These are phyloP conservation scores for Apamea anceps DNA, from an alignment of 2,888 invertebrate species.

Conservation along the genomic window DNA sequence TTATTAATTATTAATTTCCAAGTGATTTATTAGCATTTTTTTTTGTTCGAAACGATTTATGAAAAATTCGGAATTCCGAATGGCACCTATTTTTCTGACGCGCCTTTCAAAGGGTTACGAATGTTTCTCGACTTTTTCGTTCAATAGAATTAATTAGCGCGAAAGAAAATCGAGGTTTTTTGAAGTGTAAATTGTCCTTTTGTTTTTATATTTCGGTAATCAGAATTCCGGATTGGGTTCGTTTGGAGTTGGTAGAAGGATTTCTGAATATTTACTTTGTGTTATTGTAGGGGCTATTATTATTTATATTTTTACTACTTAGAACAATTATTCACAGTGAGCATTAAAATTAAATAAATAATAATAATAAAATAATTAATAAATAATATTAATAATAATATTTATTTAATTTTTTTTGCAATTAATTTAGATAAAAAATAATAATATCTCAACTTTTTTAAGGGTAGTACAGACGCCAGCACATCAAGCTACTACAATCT, in stretches of 20 bases:
- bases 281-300: conserved; percentile 16
- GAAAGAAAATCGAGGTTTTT: conserved; percentile 70
- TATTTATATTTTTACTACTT: conserved; percentile 15
- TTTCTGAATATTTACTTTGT: conserved; percentile 25
- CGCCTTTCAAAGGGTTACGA: conserved; percentile 82
- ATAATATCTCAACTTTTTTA: background rate
- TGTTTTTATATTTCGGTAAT: conserved; percentile 66
- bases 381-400: too few relatives aligned
- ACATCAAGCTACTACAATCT: too few relatives aligned
- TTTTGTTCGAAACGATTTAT: conserved; percentile 73
- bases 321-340: background rate
- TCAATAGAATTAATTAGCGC: conserved; percentile 85
- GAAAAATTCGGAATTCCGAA: conserved; percentile 71
- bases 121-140: conserved; percentile 68
- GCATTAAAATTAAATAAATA: background rate
- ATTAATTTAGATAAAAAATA: background rate
- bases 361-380: too few relatives aligned
- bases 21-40: conserved; percentile 87
- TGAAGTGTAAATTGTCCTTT: conserved; percentile 68
- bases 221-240: conserved; percentile 56
- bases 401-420: too few relatives aligned
- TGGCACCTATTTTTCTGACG: conserved; percentile 71
- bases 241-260: conserved; percentile 46
- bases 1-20: conserved; percentile 89
- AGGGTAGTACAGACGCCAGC: background rate